Evolutionary conservation across 2,113 vertebrate species (phyloP).

Genomic region (Pheucticus melanocephalus): DNA sequence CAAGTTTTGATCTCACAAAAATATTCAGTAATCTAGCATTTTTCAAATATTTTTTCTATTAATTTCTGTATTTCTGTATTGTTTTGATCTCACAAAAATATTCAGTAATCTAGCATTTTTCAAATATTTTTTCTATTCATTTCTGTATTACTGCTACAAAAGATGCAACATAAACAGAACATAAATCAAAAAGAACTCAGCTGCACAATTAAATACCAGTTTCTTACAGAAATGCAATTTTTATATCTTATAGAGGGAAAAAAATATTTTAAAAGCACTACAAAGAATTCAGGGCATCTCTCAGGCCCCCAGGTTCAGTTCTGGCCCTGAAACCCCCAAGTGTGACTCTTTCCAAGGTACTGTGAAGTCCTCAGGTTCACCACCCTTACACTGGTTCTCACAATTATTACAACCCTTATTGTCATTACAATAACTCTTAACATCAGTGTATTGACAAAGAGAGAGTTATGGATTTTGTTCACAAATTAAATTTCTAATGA

Average conservation of each 20-base stretch:
- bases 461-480: neutral
- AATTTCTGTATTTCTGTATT: no score
- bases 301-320: neutral
- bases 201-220: neutral
- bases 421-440: neutral
- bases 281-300: neutral
- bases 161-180: neutral
- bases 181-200: neutral
- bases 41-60: neutral
- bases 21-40: rapidly evolving
- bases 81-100: neutral
- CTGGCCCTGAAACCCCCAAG: rapidly evolving
- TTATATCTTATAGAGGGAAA: neutral
- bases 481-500: neutral
- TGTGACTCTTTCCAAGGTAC: neutral
- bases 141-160: neutral
- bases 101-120: neutral
- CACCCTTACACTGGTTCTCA: neutral
- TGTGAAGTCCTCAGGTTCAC: neutral
- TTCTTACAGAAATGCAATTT: neutral
- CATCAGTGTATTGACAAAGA: neutral
- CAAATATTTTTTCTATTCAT: neutral
- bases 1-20: neutral
- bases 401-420: neutral
- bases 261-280: neutral